A percentile compares a stretch with the other conserved stretches of the same genome.
Evolutionary conservation across 1,140 invertebrate genomes (phyloP).

Genomic region (Caenorhabditis inopinata): DNA sequence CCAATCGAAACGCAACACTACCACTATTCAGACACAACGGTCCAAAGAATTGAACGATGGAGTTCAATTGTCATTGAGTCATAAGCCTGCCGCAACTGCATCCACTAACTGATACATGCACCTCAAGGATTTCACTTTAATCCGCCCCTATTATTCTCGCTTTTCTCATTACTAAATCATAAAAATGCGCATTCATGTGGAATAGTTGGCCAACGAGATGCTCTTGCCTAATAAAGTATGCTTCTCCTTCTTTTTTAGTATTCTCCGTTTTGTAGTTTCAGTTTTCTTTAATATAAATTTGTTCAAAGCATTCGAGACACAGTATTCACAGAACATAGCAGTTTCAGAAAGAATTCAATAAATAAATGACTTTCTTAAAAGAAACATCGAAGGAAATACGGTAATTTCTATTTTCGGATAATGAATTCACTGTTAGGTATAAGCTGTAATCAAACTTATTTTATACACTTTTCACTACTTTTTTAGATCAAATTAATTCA

Average conservation of each 20-base stretch:
- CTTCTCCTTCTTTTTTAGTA: neutral
- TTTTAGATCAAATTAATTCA: too few relatives aligned
- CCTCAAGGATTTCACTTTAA: neutral
- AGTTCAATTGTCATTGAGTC: neutral
- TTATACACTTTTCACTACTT: too few relatives aligned
- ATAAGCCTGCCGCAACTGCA: slow-evolving; percentile 12
- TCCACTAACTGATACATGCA: neutral
- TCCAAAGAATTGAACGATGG: slow-evolving; percentile 34
- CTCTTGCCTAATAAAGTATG: slow-evolving; percentile 3
- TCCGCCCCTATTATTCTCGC: neutral
- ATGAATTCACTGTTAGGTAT: too few relatives aligned
- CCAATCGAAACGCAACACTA: neutral
- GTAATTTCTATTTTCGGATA: too few relatives aligned
- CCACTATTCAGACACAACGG: neutral
- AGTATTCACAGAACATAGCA: too few relatives aligned
- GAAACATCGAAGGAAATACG: too few relatives aligned
- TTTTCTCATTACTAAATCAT: slow-evolving; percentile 15
- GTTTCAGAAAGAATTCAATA: too few relatives aligned
- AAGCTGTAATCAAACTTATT: too few relatives aligned
- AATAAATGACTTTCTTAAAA: too few relatives aligned
- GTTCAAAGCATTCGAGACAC: too few relatives aligned
- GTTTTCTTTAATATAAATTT: too few relatives aligned
- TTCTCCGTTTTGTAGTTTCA: neutral
- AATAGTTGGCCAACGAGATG: neutral
- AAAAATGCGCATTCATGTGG: slow-evolving; percentile 21